phyloP scores from a whole-genome alignment of 2,888 invertebrate species.

The Hybos culiciformis region DNA sequence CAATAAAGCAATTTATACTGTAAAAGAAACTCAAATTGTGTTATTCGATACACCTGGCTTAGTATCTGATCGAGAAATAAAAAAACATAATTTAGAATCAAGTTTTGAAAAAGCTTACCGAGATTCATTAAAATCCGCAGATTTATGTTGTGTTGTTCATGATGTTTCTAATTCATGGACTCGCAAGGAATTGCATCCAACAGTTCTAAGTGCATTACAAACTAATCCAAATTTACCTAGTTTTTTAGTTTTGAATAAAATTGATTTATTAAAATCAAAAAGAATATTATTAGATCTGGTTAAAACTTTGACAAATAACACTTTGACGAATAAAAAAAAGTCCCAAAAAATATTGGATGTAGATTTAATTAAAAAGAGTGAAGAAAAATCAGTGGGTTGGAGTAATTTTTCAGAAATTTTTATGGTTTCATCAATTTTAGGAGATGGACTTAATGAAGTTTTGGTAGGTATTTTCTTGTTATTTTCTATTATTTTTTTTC shows the following conservation, averaged over 20 bases:
- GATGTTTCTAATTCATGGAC: constrained; percentile 62
- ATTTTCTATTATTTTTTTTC: no score
- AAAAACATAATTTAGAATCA: constrained; percentile 40
- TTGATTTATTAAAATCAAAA: constrained; percentile 57
- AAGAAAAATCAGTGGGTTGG: constrained; percentile 40
- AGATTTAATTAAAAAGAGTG: no score
- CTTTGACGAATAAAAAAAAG: constrained; percentile 31
- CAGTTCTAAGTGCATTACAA: constrained; percentile 55
- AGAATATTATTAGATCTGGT: constrained; percentile 59
- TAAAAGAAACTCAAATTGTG: constrained; percentile 71
- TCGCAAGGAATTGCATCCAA: constrained; percentile 51
- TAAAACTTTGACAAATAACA: constrained; percentile 50
- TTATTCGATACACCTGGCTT: constrained; percentile 92
- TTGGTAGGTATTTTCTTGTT: constrained; percentile 43
- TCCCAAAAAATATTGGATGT: neutral
- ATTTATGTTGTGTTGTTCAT: constrained; percentile 75
- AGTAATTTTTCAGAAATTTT: constrained; percentile 78
- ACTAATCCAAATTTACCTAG: constrained; percentile 45
- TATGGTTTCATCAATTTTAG: constrained; percentile 75
- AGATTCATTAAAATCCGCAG: constrained; percentile 47
- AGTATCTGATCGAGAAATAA: constrained; percentile 49
- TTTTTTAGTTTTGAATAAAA: constrained; percentile 83
- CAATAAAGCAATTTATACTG: constrained; percentile 56
- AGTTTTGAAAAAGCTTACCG: constrained; percentile 43
- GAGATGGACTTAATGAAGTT: constrained; percentile 58